A percentile compares a stretch with the other conserved stretches of the same genome.
Conservation (phyloP, 2,888 invertebrate genomes). For the Thecocarcelia acutangulata region DNA sequence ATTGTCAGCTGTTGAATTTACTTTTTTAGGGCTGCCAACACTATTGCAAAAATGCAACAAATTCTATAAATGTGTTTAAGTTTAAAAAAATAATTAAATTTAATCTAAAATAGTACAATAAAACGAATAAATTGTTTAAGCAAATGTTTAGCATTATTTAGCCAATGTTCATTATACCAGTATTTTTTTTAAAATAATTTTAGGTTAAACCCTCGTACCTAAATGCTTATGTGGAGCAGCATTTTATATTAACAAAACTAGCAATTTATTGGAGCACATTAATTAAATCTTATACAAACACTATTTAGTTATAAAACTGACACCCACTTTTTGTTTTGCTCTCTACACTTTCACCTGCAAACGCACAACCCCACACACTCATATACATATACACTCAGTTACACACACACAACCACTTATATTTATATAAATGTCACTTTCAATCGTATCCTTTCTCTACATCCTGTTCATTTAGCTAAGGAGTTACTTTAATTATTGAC, state of each 20-base stretch:
- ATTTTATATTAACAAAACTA: conserved; percentile 38
- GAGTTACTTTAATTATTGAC: conserved; percentile 51
- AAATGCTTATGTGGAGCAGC: neutral
- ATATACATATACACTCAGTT: too few relatives aligned
- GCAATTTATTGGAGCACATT: conserved; percentile 60
- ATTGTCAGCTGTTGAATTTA: too few relatives aligned
- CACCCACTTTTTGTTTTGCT: conserved; percentile 28
- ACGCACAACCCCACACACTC: too few relatives aligned
- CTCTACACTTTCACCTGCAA: conserved; percentile 5
- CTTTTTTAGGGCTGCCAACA: too few relatives aligned
- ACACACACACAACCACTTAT: neutral
- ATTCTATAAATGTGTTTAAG: too few relatives aligned
- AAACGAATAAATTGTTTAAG: too few relatives aligned
- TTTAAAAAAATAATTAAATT: too few relatives aligned
- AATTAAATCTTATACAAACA: conserved; percentile 52
- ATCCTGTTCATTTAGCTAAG: neutral
- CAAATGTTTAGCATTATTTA: too few relatives aligned
- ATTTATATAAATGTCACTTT: neutral
- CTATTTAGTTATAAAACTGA: conserved; percentile 28
- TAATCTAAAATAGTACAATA: too few relatives aligned
- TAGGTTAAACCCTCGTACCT: neutral
- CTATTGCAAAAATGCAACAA: too few relatives aligned
- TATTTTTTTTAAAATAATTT: neutral
- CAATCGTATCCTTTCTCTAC: neutral
- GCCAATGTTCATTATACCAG: too few relatives aligned